phyloP scores from a whole-genome alignment of 1,140 invertebrate species.

The Choristoneura fumiferana region DNA sequence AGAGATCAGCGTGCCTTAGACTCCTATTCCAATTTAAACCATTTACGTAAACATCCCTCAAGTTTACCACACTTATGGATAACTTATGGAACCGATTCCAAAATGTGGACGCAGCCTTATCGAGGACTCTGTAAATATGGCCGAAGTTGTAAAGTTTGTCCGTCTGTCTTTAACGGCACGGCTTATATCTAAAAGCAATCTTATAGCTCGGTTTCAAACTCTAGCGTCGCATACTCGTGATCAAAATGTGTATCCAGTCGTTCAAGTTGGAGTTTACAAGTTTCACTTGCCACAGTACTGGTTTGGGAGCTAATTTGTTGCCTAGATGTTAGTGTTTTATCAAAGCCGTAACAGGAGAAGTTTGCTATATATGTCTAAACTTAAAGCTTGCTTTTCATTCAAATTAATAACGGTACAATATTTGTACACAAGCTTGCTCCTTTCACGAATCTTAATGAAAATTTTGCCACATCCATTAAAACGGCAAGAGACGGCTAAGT shows the following conservation, averaged over 20 bases:
- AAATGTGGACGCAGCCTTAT: conserved; percentile 6
- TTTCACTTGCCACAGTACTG: not conserved
- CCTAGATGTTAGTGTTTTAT: conserved; percentile 10
- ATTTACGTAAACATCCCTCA: not conserved
- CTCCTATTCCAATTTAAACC: too few relatives aligned
- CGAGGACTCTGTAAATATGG: conserved; percentile 11
- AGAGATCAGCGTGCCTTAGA: too few relatives aligned
- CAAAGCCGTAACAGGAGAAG: too few relatives aligned
- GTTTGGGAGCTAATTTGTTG: not conserved
- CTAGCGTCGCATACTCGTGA: not conserved
- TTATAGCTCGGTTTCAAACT: conserved; percentile 4
- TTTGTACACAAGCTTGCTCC: too few relatives aligned
- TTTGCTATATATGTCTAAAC: too few relatives aligned
- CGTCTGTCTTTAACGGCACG: conserved; percentile 6
- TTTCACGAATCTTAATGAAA: too few relatives aligned
- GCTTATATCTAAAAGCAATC: conserved; percentile 1
- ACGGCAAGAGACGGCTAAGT: too few relatives aligned
- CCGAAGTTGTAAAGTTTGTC: conserved; percentile 15
- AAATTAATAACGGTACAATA: too few relatives aligned
- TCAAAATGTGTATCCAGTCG: conserved; percentile 11
- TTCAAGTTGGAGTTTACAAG: conserved; percentile 1
- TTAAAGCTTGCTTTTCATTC: too few relatives aligned
- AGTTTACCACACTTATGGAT: not conserved
- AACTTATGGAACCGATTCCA: not conserved
- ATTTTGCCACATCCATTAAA: too few relatives aligned